These are phyloP conservation scores for Euglossa dilemma DNA, from an alignment of 1,140 invertebrate genomes.

Conservation along the genomic window DNA sequence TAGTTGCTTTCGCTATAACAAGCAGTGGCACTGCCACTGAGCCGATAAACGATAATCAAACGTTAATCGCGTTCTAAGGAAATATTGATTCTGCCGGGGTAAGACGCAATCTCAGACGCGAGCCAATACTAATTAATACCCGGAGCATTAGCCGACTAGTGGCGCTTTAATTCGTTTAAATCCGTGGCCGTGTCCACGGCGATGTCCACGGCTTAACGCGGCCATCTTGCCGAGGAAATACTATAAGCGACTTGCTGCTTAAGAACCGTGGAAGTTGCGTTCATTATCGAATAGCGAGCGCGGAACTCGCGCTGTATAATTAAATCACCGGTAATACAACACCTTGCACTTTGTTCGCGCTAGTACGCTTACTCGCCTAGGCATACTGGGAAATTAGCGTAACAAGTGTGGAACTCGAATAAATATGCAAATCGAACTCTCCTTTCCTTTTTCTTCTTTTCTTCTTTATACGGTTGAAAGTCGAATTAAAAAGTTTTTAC, in stretches of 20 bases:
- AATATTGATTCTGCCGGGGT: slow-evolving; percentile 24
- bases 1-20: slow-evolving; percentile 5
- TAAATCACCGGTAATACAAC: slow-evolving; percentile 2
- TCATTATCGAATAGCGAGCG: neutral
- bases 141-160: neutral
- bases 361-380: slow-evolving; percentile 5
- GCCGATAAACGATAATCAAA: slow-evolving; percentile 36
- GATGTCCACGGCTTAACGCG: neutral
- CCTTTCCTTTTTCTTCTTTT: neutral
- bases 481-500: neutral
- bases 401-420: slow-evolving; percentile 19
- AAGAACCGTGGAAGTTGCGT: neutral
- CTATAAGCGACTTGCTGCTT: neutral
- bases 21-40: slow-evolving; percentile 1
- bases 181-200: neutral
- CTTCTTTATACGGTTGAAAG: neutral
- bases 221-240: neutral
- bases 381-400: slow-evolving; percentile 11
- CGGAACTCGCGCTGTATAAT: neutral
- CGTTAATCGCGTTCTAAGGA: slow-evolving; percentile 30
- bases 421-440: slow-evolving; percentile 43
- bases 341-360: neutral
- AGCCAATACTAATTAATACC: slow-evolving; percentile 23
- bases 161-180: neutral
- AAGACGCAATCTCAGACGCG: slow-evolving; percentile 11